Percentiles rank a stretch among this genome's conserved stretches.
Evolutionary conservation across 2,888 invertebrate species (phyloP).

Genomic region (Neoascia interrupta): DNA sequence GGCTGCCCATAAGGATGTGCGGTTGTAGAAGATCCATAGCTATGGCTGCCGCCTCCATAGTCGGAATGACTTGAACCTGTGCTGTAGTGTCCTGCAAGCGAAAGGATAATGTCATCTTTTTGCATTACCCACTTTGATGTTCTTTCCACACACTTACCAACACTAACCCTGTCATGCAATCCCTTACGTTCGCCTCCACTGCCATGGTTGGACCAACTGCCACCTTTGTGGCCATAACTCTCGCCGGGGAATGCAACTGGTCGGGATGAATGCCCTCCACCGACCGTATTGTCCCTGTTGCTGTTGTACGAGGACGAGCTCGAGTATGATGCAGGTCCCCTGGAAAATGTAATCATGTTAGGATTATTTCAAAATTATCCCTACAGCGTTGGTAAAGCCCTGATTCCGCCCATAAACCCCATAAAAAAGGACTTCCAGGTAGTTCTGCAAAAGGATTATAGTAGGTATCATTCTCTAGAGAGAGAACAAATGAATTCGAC

Average conservation of each 20-base stretch:
- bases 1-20: conserved; percentile 70
- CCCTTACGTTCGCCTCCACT: conserved; percentile 47
- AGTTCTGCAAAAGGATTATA: conserved; percentile 52
- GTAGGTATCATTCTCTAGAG: conserved; percentile 29
- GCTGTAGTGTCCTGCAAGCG: conserved; percentile 46
- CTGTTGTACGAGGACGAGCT: conserved; percentile 33
- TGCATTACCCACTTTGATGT: conserved; percentile 6
- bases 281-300: conserved; percentile 17
- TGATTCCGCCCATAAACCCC: conserved; percentile 39
- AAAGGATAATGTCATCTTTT: conserved; percentile 1
- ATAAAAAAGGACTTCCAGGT: conserved; percentile 18
- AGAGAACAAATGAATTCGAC: conserved; percentile 36
- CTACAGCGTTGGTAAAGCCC: conserved; percentile 39
- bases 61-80: conserved; percentile 34
- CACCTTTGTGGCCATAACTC: conserved; percentile 50
- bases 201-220: too few relatives aligned
- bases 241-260: conserved; percentile 62
- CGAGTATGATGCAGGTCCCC: conserved; percentile 47
- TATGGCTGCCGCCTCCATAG: conserved; percentile 78
- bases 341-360: conserved; percentile 62
- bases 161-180: conserved; percentile 49
- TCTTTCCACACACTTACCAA: too few relatives aligned
- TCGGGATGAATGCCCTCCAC: conserved; percentile 52
- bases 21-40: conserved; percentile 50
- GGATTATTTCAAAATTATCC: conserved; percentile 64